Evolutionary conservation across 2,888 invertebrate species (phyloP), one percentile per base, ranked within the genome.

Genomic region (Perizoma affinitatum): DNA sequence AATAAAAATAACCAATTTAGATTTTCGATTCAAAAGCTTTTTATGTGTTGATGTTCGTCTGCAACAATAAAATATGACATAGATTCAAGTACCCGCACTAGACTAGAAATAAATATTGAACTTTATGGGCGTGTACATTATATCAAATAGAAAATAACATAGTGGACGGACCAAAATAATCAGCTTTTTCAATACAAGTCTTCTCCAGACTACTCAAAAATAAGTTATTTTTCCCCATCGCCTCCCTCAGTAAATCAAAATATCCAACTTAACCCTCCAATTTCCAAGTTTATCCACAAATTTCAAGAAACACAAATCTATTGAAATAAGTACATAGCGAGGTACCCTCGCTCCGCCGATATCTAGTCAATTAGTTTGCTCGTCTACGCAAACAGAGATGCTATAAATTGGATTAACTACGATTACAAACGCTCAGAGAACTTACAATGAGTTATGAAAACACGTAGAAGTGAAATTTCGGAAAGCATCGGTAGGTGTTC

Each of bases 361-460:
- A 64, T 71, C 68, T 65, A 72, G 67, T 69, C 70, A 72, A 76
- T 75, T 76, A 72, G 69, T 70, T 70, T 66, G 74, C 71, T 73
- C 71, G 44, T 54, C 75, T 73, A 74, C 68, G 65, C 73, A 75
- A 76, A 73, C 70, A 72, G 70, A 71, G 70, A 70, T 70, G 69
- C 72, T 74, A 75, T 80, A 76, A 79, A 82, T 81, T 80, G 78
- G 77, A 75, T 82, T 82, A 81, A 77, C 77, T 78, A 74, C 73
- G 80, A 81, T 82, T 80, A 80, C 72, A 71, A 74, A 75, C 63
- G 75, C 61, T 72, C 73, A 70, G 72, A 33, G 10, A 36, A 10
- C 36, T 45, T 38, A 22, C 50, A 6, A 41, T 5, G 57, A 52
- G 22, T 36, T 49, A n/a, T 10, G 49, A 56, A 56, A 33, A 7